phyloP scores from a whole-genome alignment of 1,140 invertebrate species.

The Drosophila willistoni region DNA sequence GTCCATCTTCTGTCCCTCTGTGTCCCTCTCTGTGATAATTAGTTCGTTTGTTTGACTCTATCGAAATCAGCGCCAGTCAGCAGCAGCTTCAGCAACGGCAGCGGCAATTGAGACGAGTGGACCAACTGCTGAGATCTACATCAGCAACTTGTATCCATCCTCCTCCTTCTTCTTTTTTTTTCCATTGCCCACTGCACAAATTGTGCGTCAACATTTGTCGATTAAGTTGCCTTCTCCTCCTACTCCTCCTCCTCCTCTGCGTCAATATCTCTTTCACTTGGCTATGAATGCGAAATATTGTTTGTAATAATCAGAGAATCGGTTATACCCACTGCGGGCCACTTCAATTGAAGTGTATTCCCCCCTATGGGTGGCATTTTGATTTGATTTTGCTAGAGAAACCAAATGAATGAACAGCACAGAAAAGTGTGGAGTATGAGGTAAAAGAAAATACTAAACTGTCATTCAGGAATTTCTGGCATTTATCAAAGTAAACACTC shows the following conservation, averaged over 20 bases:
- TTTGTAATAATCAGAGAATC: constrained; percentile 65
- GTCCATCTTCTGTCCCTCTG: constrained; percentile 29
- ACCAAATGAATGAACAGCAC: not conserved
- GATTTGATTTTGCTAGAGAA: constrained; percentile 52
- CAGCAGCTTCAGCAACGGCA: constrained; percentile 13
- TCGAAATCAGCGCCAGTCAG: constrained; percentile 64
- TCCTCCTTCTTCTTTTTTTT: not conserved
- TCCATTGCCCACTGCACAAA: constrained; percentile 50
- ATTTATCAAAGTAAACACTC: constrained; percentile 63
- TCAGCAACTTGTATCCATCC: constrained; percentile 25
- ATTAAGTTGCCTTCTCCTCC: constrained; percentile 50
- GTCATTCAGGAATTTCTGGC: constrained; percentile 71
- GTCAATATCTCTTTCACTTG: constrained; percentile 7
- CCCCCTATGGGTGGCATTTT: constrained; percentile 50
- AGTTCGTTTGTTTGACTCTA: constrained; percentile 75
- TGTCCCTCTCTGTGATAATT: constrained; percentile 64
- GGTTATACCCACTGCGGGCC: constrained; percentile 47
- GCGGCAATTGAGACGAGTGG: constrained; percentile 34
- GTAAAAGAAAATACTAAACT: constrained; percentile 58
- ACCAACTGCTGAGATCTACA: constrained; percentile 61
- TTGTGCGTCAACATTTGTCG: constrained; percentile 72
- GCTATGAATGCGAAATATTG: constrained; percentile 77
- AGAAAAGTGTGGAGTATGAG: too few relatives aligned
- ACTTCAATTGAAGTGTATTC: constrained; percentile 54
- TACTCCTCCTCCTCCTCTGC: not conserved